Base-by-base conservation (phyloP, 2,113 vertebrate species). In the Rhinopomastus cyanomelas region DNA sequence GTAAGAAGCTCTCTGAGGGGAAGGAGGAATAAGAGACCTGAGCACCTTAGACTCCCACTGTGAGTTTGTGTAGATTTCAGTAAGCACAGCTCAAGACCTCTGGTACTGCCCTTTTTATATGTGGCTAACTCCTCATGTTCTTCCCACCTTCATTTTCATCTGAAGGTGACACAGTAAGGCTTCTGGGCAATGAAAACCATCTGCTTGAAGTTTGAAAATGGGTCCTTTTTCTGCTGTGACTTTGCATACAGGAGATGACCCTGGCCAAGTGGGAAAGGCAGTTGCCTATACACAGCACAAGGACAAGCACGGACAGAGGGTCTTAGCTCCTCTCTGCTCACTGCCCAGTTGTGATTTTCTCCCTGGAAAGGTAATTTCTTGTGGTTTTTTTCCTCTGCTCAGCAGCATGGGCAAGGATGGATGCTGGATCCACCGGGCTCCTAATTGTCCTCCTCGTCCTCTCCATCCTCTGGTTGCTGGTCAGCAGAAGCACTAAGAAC, bases 21-120 rank as follows among this genome's bases (percentile, higher is more conserved):
- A n/a, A n/a, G n/a, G n/a, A n/a, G 10, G 37, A 5, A 1, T 29
- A 15, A 16, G 22, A 13, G 21, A 8, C 9, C 4, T 14, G 15
- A 29, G 23, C 32, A 11, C 6, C 42, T 5, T 5, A 53, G 39
- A 1, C 27, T 37, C 23, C 1, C 1, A 0, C 14, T 29, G 6
- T 30, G 42, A 9, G 26, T 4, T 36, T 12, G 3, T 3, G 5
- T 12, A 1, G 13, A 12, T 22, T 51, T 44, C 15, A 7, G 7
- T 4, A 32, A 51, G 23, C 30, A 44, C 22, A 1, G 11, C 15
- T 22, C 23, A 5, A n/a, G n/a, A n/a, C n/a, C n/a, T n/a, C n/a
- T n/a, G n/a, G n/a, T 34, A 5, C 36, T 42, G 36, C 14, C 0
- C 7, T 16, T 12, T 49, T 39, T 15, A 2, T 23, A 2, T 18